Evolutionary conservation across 2,888 invertebrate species (phyloP).

Genomic region (Ornithoptera priamus): DNA sequence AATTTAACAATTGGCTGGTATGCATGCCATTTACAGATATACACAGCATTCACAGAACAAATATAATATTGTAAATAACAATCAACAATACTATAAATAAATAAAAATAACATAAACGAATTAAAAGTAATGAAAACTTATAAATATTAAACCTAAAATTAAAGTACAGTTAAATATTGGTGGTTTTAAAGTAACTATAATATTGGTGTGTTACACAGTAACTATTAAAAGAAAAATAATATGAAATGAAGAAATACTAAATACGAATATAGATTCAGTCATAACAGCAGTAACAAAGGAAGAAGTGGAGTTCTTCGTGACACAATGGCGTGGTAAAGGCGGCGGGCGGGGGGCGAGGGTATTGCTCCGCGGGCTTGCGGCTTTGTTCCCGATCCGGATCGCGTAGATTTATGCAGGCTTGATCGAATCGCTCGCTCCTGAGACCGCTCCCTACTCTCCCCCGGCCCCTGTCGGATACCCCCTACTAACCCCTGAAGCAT

Average conservation of each 20-base stretch:
- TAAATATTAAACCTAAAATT: no score
- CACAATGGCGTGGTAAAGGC: constrained; percentile 26
- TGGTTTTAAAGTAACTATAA: no score
- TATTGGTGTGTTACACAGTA: no score
- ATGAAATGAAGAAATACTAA: constrained; percentile 16
- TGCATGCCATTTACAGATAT: no score
- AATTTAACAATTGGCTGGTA: no score
- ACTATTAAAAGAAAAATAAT: no score
- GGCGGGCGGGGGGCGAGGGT: constrained; percentile 36
- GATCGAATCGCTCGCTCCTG: constrained; percentile 58
- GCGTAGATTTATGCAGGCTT: constrained; percentile 77
- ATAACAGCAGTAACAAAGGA: constrained; percentile 18
- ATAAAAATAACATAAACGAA: no score
- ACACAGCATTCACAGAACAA: no score
- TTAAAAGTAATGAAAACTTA: no score
- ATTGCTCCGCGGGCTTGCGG: constrained; percentile 61
- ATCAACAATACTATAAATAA: no score
- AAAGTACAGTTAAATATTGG: no score
- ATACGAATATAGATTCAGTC: not conserved
- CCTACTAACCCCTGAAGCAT: constrained; percentile 48
- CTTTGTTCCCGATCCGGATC: constrained; percentile 74
- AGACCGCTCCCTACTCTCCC: not conserved
- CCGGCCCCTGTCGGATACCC: constrained; percentile 18
- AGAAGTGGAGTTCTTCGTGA: constrained; percentile 15
- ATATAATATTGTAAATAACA: no score